These are phyloP conservation scores for Tetropium fuscum DNA, from an alignment of 2,888 invertebrate genomes.

Conservation along the genomic window DNA sequence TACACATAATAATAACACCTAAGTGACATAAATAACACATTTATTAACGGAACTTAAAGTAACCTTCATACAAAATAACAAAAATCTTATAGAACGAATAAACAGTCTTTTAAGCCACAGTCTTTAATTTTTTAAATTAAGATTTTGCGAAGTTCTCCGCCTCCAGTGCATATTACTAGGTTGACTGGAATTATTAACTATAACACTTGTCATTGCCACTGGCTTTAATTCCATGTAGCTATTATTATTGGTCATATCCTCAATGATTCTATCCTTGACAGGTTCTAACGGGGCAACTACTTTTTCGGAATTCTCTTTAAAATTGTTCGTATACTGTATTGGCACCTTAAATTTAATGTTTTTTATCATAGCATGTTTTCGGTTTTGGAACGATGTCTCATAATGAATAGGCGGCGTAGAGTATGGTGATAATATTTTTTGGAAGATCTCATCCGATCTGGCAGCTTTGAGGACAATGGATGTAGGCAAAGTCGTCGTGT, in stretches of 20 bases:
- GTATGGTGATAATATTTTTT: constrained; percentile 52
- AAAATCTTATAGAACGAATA: constrained; percentile 20
- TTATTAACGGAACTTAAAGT: constrained; percentile 22
- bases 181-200: constrained; percentile 47
- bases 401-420: constrained; percentile 54
- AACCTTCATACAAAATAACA: constrained; percentile 23
- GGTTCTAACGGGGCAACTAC: constrained; percentile 5
- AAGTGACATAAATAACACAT: constrained; percentile 25
- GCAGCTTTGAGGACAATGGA: constrained; percentile 46
- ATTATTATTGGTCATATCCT: constrained; percentile 33
- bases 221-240: constrained; percentile 49
- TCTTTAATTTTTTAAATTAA: constrained; percentile 48
- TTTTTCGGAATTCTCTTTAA: constrained; percentile 36
- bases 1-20: background rate
- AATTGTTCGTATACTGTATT: constrained; percentile 58
- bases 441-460: constrained; percentile 52
- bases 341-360: constrained; percentile 66
- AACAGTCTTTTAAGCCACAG: constrained; percentile 40
- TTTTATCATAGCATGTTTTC: constrained; percentile 61
- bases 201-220: constrained; percentile 53
- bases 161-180: constrained; percentile 67
- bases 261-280: constrained; percentile 8
- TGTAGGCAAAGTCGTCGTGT: constrained; percentile 42
- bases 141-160: constrained; percentile 63
- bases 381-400: constrained; percentile 61